Evolutionary conservation across 2,888 invertebrate species (phyloP).

Genomic region (Listrodromus nycthemerus): DNA sequence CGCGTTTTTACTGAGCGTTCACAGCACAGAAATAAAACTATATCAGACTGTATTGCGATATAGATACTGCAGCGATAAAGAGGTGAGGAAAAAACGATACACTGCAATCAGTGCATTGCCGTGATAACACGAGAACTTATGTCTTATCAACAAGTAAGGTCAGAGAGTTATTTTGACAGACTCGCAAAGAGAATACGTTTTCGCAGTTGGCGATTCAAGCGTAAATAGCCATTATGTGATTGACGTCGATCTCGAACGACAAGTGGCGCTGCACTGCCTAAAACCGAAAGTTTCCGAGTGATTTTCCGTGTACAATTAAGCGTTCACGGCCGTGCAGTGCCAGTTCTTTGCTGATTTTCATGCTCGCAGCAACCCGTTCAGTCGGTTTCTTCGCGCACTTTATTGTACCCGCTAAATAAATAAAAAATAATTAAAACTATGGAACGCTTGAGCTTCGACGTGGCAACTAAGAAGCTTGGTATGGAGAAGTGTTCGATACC

Average conservation of each 20-base stretch:
- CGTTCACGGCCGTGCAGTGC: background rate
- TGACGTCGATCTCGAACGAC: background rate
- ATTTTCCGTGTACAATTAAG: background rate
- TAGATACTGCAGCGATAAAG: background rate
- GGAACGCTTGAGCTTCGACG: conserved; percentile 81
- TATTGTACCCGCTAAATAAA: background rate
- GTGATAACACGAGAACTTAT: background rate
- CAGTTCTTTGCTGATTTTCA: background rate
- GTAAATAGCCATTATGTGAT: background rate
- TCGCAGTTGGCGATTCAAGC: background rate
- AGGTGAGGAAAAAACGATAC: background rate
- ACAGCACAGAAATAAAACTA: background rate
- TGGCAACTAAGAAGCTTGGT: conserved; percentile 71
- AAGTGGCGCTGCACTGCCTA: background rate
- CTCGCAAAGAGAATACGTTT: background rate
- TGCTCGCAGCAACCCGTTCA: background rate
- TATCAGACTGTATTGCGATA: background rate
- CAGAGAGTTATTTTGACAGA: background rate
- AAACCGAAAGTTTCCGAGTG: background rate
- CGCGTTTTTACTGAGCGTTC: no score
- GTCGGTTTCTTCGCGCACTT: background rate
- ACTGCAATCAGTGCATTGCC: background rate
- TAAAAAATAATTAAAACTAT: conserved; percentile 65
- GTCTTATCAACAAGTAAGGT: background rate
- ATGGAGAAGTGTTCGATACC: conserved; percentile 75